phyloP scores from a whole-genome alignment of 1,140 invertebrate species.

The Polypedilum pembai region DNA sequence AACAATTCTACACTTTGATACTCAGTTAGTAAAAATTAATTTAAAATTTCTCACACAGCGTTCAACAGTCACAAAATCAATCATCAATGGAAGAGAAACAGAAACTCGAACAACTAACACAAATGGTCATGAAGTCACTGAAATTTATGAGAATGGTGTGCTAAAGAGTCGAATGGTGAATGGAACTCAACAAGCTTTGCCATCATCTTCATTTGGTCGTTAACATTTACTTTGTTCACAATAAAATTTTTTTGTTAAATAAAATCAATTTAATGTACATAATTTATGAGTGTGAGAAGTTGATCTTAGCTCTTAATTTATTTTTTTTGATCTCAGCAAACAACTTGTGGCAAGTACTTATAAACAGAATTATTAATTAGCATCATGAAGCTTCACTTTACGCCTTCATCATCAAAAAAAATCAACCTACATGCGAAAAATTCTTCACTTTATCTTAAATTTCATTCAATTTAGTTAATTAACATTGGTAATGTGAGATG shows the following conservation, averaged over 20 bases:
- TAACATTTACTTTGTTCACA: background rate
- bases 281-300: background rate
- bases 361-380: constrained; percentile 14
- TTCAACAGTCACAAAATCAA: background rate
- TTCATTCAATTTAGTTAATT: background rate
- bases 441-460: too few relatives aligned
- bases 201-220: background rate
- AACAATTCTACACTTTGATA: too few relatives aligned
- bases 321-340: background rate
- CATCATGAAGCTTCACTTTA: background rate
- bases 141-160: background rate
- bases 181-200: background rate
- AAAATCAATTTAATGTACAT: too few relatives aligned
- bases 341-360: background rate
- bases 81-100: background rate
- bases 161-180: background rate
- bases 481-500: background rate
- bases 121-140: background rate
- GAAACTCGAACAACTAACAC: background rate
- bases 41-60: background rate
- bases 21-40: too few relatives aligned
- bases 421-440: background rate
- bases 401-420: background rate
- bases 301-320: background rate
- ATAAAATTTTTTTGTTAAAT: too few relatives aligned